Conservation (phyloP, 2,797 vertebrate species). For the Pipistrellus nathusii region DNA sequence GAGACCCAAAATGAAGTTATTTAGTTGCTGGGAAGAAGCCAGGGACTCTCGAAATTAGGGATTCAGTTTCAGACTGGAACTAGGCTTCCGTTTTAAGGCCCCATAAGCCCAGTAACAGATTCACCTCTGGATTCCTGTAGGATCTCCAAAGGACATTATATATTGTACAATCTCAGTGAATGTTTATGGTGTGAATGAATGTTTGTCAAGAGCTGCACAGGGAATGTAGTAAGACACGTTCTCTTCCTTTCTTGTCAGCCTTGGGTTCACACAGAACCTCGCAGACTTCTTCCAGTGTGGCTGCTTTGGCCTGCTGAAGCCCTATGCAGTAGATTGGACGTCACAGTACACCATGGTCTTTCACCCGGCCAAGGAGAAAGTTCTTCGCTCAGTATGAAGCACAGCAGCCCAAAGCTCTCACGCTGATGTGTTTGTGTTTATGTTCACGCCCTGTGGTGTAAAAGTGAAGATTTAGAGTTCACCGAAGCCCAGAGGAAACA, state of each 20-base stretch:
- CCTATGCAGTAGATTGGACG: slow-evolving; percentile 93
- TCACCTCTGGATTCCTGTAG: slow-evolving; percentile 5
- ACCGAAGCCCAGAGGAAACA: slow-evolving; percentile 66
- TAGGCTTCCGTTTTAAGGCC: neutral
- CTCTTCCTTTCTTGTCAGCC: slow-evolving; percentile 86
- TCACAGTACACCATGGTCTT: slow-evolving; percentile 90
- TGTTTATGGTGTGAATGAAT: neutral
- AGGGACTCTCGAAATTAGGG: neutral
- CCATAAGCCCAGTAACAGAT: neutral
- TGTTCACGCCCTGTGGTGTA: slow-evolving; percentile 5
- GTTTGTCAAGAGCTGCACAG: neutral
- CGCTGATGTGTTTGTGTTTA: slow-evolving; percentile 41
- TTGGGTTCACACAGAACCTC: slow-evolving; percentile 93
- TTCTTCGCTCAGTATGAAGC: slow-evolving; percentile 89
- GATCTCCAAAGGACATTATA: neutral
- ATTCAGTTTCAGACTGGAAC: neutral
- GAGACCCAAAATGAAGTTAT: neutral
- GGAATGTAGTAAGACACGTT: slow-evolving; percentile 2
- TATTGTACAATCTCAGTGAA: neutral
- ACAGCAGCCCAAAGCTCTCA: slow-evolving; percentile 20
- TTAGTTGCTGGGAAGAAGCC: neutral
- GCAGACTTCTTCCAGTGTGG: slow-evolving; percentile 95
- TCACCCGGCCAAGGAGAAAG: slow-evolving; percentile 88
- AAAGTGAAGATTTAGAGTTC: slow-evolving; percentile 76
- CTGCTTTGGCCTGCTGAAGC: slow-evolving; percentile 94